These are phyloP conservation scores for Triplophysa rosa DNA, from an alignment of 2,113 vertebrate genomes.

Conservation along the genomic window DNA sequence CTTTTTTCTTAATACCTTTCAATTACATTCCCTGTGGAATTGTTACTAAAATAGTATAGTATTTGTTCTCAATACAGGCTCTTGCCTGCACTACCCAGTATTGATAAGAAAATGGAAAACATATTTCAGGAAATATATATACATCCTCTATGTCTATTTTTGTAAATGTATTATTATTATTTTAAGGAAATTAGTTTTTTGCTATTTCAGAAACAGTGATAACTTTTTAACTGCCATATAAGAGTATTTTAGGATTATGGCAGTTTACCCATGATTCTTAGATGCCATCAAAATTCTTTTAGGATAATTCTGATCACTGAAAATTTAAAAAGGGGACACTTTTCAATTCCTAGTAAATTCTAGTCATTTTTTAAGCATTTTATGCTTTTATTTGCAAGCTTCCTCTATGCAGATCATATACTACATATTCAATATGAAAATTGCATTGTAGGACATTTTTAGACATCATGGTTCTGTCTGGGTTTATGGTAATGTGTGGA, in stretches of 20 bases:
- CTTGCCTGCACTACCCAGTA: background rate
- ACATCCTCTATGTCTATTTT: background rate
- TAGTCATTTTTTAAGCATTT: background rate
- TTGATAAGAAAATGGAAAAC: background rate
- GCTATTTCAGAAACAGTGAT: background rate
- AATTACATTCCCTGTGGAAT: background rate
- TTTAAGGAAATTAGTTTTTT: too few species aligned
- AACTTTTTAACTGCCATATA: background rate
- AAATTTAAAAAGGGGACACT: background rate
- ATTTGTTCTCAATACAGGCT: background rate
- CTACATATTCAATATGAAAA: background rate
- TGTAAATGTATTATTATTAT: background rate
- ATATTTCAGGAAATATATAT: background rate
- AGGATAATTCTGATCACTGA: background rate
- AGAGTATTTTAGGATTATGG: background rate
- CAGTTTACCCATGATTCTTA: too few species aligned
- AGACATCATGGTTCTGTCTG: constrained; percentile 5
- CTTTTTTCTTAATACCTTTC: background rate
- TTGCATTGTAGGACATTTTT: background rate
- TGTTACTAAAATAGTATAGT: background rate
- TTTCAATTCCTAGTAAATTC: background rate
- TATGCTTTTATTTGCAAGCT: background rate
- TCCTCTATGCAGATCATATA: background rate
- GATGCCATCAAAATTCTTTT: too few species aligned
- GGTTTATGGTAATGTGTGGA: background rate